These are phyloP conservation scores for Dryobota labecula DNA, from an alignment of 2,888 invertebrate species.

Conservation along the genomic window DNA sequence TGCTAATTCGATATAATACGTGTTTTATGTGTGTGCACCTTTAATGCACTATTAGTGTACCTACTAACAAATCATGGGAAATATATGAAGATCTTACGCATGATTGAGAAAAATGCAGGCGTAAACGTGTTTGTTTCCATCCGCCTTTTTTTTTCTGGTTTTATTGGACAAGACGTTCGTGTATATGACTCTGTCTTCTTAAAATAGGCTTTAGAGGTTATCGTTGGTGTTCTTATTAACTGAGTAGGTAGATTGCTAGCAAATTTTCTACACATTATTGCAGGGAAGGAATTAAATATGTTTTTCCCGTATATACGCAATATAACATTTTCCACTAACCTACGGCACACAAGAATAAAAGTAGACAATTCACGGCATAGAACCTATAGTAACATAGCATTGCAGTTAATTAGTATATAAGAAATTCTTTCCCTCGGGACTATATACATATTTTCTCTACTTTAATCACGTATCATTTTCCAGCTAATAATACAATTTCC, in stretches of 20 bases:
- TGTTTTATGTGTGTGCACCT: not conserved
- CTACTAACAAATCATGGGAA: not conserved
- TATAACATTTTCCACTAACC: not conserved
- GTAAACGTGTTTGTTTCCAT: not conserved
- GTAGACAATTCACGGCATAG: not conserved
- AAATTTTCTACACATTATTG: not conserved
- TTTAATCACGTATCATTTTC: not conserved
- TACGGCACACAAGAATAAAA: not conserved
- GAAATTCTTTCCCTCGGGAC: not conserved
- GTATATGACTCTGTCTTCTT: not conserved
- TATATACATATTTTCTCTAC: not conserved
- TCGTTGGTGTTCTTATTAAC: not conserved
- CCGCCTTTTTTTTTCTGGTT: not conserved
- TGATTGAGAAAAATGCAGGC: not conserved
- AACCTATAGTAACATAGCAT: not conserved
- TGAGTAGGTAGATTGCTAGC: not conserved
- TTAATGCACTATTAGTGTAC: not conserved
- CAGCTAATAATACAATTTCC: conserved; percentile 18
- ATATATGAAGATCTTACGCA: not conserved
- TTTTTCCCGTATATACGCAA: not conserved
- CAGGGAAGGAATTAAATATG: not conserved
- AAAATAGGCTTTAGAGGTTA: not conserved
- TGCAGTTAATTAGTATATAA: not conserved
- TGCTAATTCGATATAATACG: conserved; percentile 11
- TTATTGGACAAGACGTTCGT: not conserved